These are phyloP conservation scores for Lophochroa leadbeateri DNA, from an alignment of 2,113 vertebrate species.

Conservation along the genomic window DNA sequence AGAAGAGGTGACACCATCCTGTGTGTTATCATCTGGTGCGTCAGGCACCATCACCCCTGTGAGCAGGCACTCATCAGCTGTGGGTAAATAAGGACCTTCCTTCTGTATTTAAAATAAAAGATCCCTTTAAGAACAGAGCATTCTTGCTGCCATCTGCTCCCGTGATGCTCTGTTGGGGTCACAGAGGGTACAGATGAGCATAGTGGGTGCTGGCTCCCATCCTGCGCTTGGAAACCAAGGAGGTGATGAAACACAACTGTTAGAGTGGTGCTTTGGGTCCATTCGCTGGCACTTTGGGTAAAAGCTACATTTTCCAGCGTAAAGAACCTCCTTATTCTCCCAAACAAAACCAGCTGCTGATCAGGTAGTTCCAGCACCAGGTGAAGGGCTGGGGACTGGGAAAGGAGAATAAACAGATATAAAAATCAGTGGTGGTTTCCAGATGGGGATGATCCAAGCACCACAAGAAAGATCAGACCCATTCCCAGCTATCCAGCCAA, in stretches of 20 bases:
- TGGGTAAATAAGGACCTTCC: not conserved
- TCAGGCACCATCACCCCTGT: not conserved
- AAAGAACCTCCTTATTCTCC: not conserved
- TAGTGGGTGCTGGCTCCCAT: not conserved
- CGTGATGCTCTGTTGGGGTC: fast-evolving
- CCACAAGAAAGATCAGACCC: not conserved
- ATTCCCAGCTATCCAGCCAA: not conserved
- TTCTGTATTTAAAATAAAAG: not conserved
- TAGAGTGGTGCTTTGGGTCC: not conserved
- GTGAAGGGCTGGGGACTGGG: not conserved
- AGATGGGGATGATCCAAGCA: not conserved
- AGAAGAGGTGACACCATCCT: not conserved
- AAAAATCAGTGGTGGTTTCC: not conserved
- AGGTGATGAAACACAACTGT: fast-evolving
- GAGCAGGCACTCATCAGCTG: not conserved
- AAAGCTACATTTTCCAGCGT: not conserved
- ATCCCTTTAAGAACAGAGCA: not conserved
- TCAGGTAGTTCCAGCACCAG: fast-evolving
- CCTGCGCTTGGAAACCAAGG: not conserved
- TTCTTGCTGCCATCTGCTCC: not conserved
- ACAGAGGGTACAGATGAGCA: not conserved
- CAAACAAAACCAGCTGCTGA: not conserved
- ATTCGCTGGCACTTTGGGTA: not conserved
- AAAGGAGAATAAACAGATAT: not conserved
- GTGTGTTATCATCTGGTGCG: fast-evolving